These are phyloP conservation scores for Loriculus beryllinus DNA, from an alignment of 2,797 vertebrate species.

Conservation along the genomic window DNA sequence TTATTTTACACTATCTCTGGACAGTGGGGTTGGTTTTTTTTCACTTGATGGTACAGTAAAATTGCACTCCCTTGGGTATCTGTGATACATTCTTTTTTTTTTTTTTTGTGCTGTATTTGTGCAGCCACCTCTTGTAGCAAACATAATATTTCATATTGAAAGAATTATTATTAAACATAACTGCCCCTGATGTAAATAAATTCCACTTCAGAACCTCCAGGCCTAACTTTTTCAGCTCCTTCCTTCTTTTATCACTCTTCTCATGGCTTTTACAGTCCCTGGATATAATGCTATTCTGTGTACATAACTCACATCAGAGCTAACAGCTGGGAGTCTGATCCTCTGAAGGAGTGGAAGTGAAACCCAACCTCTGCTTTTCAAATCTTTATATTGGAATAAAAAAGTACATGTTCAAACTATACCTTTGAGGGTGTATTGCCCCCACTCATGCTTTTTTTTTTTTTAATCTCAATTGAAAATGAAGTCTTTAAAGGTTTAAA, in stretches of 20 bases:
- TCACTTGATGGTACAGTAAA: not conserved
- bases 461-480: conserved; percentile 35
- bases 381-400: not conserved
- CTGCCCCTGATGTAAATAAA: not conserved
- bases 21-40: not conserved
- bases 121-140: not conserved
- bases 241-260: not conserved
- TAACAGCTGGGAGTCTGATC: conserved; percentile 5
- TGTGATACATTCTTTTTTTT: not conserved
- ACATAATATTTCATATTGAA: not conserved
- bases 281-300: not conserved
- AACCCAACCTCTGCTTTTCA: not conserved
- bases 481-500: conserved; percentile 37
- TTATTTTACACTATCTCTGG: not conserved
- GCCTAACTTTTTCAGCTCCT: not conserved
- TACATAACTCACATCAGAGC: not conserved
- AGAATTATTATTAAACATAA: not conserved
- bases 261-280: not conserved
- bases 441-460: not conserved
- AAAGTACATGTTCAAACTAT: not conserved
- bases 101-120: not conserved
- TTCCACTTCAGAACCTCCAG: not conserved
- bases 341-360: not conserved
- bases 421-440: not conserved
- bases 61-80: not conserved